Conservation (phyloP, 2,797 vertebrate genomes). For the Eutrigla gurnardus region DNA sequence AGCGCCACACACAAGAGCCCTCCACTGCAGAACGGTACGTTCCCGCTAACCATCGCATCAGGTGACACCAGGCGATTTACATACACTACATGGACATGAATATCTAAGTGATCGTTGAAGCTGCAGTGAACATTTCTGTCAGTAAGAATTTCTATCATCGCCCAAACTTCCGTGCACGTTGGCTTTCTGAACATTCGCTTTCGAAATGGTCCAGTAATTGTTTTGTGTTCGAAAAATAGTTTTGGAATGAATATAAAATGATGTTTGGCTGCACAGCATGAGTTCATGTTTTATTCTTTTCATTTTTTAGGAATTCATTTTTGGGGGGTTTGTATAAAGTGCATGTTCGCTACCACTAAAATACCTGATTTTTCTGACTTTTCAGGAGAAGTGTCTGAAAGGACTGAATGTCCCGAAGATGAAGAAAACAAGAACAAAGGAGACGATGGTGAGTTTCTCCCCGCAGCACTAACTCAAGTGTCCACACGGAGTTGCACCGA, state of each 20-base stretch:
- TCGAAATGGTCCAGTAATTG: not conserved
- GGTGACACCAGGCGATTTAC: not conserved
- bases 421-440: slow-evolving; percentile 70
- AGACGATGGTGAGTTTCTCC: slow-evolving; percentile 71
- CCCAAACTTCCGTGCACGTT: not conserved
- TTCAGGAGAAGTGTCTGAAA: slow-evolving; percentile 81
- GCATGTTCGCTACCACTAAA: slow-evolving; percentile 8
- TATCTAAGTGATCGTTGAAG: not conserved
- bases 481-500: not conserved
- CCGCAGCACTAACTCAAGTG: not conserved
- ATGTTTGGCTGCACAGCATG: not conserved
- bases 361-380: slow-evolving; percentile 12
- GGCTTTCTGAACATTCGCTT: not conserved
- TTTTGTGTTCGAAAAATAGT: not conserved
- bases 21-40: slow-evolving; percentile 87
- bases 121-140: slow-evolving; percentile 2
- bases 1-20: slow-evolving; percentile 50
- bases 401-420: slow-evolving; percentile 67
- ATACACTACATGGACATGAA: not conserved
- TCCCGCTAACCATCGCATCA: not conserved
- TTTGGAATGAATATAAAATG: not conserved
- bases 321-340: not conserved
- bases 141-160: not conserved
- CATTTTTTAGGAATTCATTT: too few species aligned
- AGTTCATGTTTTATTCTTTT: not conserved